Conservation (phyloP, 2,113 vertebrate species). For the Saguinus imperator region DNA sequence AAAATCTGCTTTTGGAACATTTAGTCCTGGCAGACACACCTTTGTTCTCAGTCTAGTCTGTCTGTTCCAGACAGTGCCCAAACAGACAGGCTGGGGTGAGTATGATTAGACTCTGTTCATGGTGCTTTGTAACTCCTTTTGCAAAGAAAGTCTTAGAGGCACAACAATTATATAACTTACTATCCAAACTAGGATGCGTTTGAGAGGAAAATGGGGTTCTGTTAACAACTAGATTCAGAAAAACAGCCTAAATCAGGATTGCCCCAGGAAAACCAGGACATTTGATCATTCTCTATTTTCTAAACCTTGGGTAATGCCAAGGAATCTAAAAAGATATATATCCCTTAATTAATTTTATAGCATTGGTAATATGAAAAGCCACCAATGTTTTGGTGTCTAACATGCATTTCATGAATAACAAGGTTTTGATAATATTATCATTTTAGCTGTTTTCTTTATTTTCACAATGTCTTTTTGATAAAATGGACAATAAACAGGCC, state of each 20-base stretch:
- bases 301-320: not conserved
- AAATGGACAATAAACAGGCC: not conserved
- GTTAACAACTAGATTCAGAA: not conserved
- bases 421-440: not conserved
- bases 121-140: slow-evolving; percentile 1
- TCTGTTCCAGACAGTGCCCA: slow-evolving; percentile 53
- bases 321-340: not conserved
- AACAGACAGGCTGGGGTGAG: slow-evolving; percentile 52
- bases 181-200: not conserved
- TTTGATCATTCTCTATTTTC: not conserved
- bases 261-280: not conserved
- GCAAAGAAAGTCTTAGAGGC: not conserved
- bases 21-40: slow-evolving; percentile 55
- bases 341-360: not conserved
- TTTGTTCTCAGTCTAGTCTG: slow-evolving; percentile 53
- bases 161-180: not conserved
- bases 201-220: slow-evolving; percentile 6
- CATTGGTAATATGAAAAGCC: not conserved
- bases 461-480: not conserved
- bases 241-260: not conserved
- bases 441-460: slow-evolving; percentile 2
- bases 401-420: not conserved
- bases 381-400: not conserved
- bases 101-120: not conserved
- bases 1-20: slow-evolving; percentile 63